Base-by-base conservation (phyloP, 2,888 invertebrate genomes). In the Hydropsyche betteni region DNA sequence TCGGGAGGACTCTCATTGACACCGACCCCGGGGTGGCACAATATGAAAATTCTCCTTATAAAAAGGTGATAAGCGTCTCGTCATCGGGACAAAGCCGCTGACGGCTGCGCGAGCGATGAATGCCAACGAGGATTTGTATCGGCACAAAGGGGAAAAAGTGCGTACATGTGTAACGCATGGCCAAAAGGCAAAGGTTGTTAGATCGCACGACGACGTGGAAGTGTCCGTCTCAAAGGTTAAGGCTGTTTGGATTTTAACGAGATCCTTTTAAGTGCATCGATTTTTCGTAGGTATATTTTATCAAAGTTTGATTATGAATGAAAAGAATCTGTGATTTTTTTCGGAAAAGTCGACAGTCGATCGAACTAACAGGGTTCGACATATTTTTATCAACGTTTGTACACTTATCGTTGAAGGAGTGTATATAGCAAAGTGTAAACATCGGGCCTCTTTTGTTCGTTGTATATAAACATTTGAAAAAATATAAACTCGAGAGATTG, bases 41-140 rank as follows among this genome's bases (percentile, higher is more conserved):
- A 77, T 75, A 77, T 75, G 75, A 73, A 77, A 75, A 77, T 75
- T 75, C 72, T 50, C 75, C 75, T 77, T 75, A 75, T 77, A 77
- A 77, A 76, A 77, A 58, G 75, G 69, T 72, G 77, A 77, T 77
- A 77, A 77, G 77, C 77, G 74, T 55, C 69, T 77, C 77, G 77
- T 77, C 75, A 77, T 72, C 58, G 75, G 55, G 69, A 75, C 72
- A 77, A 74, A 70, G 68, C 58, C 55, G 33, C 64, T 58, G 52
- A 61, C 61, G 73, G 69, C 50, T 55, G 73, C 55, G 74, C 73
- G 61, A 16, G 76, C 61, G 58, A 61, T 73, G 64, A 70, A 74
- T 64, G 72, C 52, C 61, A 69, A 69, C 36, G 73, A 72, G 74
- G 74, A 74, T 74, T 74, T 74, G 74, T 74, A 74, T 74, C 69